Evolutionary conservation across 2,888 invertebrate species (phyloP).

Genomic region (Erebia aethiops): DNA sequence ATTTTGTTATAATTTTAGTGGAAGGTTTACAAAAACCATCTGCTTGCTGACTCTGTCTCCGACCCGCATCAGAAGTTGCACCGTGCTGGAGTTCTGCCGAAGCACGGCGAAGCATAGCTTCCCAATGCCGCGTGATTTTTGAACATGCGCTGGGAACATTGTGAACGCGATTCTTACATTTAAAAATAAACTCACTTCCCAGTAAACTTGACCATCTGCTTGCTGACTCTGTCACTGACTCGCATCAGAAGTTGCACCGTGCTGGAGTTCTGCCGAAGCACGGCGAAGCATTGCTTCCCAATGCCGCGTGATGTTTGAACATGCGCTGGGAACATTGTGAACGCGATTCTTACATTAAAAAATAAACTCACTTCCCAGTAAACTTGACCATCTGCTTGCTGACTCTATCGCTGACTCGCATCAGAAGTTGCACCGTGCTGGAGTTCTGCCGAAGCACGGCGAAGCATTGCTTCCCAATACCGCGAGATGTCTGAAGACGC

Average conservation of each 20-base stretch:
- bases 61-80: background rate
- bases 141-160: background rate
- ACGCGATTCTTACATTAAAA: no score
- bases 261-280: background rate
- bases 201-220: constrained; percentile 3
- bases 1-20: no score
- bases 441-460: constrained; percentile 1
- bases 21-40: no score
- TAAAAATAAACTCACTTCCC: background rate
- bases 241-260: background rate
- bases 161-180: no score
- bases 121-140: background rate
- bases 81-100: background rate
- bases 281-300: constrained; percentile 6
- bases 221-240: background rate
- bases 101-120: constrained; percentile 7
- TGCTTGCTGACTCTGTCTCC: background rate
- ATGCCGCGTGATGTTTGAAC: background rate
- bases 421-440: background rate
- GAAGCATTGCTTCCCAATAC: constrained; percentile 1
- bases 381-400: constrained; percentile 6
- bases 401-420: background rate
- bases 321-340: background rate
- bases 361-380: background rate
- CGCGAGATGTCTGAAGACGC: background rate